A percentile compares a stretch with the other conserved stretches of the same genome.
Evolutionary conservation across 1,140 invertebrate species (phyloP).

Genomic region (Drosophila tani): DNA sequence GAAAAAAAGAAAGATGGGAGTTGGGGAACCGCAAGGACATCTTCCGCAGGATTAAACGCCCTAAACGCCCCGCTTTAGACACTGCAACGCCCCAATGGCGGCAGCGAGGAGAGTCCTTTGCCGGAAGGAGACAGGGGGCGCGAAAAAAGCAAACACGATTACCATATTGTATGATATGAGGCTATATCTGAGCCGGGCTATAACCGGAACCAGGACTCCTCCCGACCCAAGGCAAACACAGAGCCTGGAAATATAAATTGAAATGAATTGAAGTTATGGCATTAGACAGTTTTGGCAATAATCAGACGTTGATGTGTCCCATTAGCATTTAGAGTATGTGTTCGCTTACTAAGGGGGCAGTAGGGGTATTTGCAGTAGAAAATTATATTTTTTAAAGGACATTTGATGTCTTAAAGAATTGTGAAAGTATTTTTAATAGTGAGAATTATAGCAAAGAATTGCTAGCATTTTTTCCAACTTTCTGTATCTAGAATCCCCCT

Average conservation of each 20-base stretch:
- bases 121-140: slow-evolving; percentile 43
- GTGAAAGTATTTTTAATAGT: neutral
- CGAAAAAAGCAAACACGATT: slow-evolving; percentile 72
- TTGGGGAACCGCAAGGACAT: slow-evolving; percentile 74
- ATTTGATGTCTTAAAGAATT: neutral
- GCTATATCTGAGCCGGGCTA: slow-evolving; percentile 56
- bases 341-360: neutral
- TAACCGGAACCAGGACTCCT: slow-evolving; percentile 55
- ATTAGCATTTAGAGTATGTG: slow-evolving; percentile 84
- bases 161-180: slow-evolving; percentile 81
- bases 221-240: slow-evolving; percentile 58
- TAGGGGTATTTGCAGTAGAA: neutral
- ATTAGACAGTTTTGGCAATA: slow-evolving; percentile 79
- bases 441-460: neutral
- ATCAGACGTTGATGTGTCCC: slow-evolving; percentile 68
- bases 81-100: slow-evolving; percentile 70
- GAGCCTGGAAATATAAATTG: slow-evolving; percentile 77
- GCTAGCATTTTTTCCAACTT: too few species aligned
- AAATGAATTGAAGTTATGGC: slow-evolving; percentile 84
- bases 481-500: neutral
- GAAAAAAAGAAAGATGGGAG: slow-evolving; percentile 3
- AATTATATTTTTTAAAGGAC: neutral
- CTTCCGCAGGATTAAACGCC: slow-evolving; percentile 82
- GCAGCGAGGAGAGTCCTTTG: slow-evolving; percentile 4
- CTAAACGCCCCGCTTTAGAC: slow-evolving; percentile 80